Evolutionary conservation across 1,140 invertebrate genomes (phyloP), one percentile per base, ranked within the genome.

Genomic region (Tetramorium parvispinum): DNA sequence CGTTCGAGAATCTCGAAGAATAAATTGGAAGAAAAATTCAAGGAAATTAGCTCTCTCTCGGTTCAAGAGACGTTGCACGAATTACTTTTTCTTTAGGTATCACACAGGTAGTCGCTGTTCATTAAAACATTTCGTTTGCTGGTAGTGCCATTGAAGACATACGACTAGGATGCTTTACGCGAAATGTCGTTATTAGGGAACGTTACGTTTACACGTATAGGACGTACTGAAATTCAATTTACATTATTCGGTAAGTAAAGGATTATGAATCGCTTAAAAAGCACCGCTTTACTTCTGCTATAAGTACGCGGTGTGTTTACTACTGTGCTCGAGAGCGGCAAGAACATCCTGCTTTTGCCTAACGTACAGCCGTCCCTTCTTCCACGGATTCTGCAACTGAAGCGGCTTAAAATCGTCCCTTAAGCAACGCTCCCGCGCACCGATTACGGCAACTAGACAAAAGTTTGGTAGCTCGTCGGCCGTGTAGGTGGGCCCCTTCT

Each of bases 371-470:
- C 98, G 96, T 0, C 99, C 98, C 92, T 98, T 98, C 75, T 98
- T 97, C 99, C 99, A 99, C 0, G 98, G 98, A 94, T 98, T 98
- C 92, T 99, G 98, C 37, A 99, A 95, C 89, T 98, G 97, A 2
- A 99, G 95, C 0, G 98, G 98, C 90, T 98, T 97, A 93, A 99
- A 99, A 93, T 99, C 98, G 91, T 99, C 98, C 13, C 98, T 96
- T 1, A 99, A 95, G 93, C 98, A 99, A 65, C 98, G 95, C 93
- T 99, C 98, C 11, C 98, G 95, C 0, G 98, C 98, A 2, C 98
- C 98, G 65, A 99, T 98, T 18, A 99, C 98, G 0, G 98, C 98
- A 0, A 99, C 98, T 21, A 99, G 95, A 94, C 98, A 99, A 93
- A 99, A 99, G 91, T 98, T 98, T 27, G 97, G 96, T 75, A 98